Percentiles rank a stretch among this genome's conserved stretches.
These are phyloP conservation scores for Calosoma granatense DNA, from an alignment of 1,140 invertebrate genomes.

Conservation along the genomic window DNA sequence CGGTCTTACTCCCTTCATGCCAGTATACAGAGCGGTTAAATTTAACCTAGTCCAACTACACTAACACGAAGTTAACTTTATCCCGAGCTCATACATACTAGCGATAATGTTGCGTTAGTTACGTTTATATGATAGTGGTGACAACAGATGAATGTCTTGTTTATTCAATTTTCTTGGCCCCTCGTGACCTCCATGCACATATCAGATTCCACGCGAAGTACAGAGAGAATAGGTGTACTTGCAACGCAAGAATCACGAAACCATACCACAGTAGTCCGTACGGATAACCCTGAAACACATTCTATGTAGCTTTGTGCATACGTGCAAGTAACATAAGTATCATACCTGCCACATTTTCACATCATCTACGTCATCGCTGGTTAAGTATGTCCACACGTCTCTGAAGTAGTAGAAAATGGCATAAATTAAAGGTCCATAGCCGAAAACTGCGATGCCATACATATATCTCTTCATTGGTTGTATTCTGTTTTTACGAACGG, in stretches of 20 bases:
- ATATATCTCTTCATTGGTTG: constrained; percentile 72
- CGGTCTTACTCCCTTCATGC: no score
- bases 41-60: no score
- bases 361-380: constrained; percentile 50
- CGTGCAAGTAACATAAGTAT: constrained; percentile 8
- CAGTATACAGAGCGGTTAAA: no score
- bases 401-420: constrained; percentile 70
- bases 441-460: constrained; percentile 66
- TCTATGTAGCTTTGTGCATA: constrained; percentile 11
- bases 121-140: no score
- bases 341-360: constrained; percentile 67
- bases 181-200: constrained; percentile 73
- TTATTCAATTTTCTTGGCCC: constrained; percentile 44
- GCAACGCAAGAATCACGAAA: constrained; percentile 78
- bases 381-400: constrained; percentile 74
- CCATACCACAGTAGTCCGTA: constrained; percentile 90
- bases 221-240: constrained; percentile 85
- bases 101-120: no score
- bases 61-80: no score
- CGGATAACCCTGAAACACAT: constrained; percentile 65
- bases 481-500: constrained; percentile 74
- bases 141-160: no score
- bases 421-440: constrained; percentile 71
- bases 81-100: no score
- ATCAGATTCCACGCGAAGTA: constrained; percentile 82